Conservation (phyloP, 35 echinoderm and acorn worm species). For the Chiridota heheva region DNA sequence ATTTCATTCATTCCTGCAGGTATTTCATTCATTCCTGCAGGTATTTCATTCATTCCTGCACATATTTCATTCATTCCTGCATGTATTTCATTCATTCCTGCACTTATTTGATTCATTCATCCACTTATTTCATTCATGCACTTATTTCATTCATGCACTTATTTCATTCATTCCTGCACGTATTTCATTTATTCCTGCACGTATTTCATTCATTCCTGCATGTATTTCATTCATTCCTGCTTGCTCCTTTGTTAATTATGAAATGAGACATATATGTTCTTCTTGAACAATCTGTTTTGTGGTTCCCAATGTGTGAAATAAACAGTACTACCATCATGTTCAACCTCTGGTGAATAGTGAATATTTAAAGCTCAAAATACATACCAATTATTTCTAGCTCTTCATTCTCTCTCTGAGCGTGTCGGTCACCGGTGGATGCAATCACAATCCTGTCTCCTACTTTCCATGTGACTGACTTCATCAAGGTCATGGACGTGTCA, state of each 20-base stretch:
- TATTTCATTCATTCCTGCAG: too few relatives aligned
- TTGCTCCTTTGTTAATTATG: not conserved
- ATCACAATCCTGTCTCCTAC: constrained; percentile 63
- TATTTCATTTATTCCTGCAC: too few relatives aligned
- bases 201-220: not conserved
- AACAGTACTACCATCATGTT: not conserved
- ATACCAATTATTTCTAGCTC: constrained; percentile 52
- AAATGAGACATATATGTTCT: not conserved
- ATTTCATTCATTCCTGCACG: too few relatives aligned
- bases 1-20: too few relatives aligned
- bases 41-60: too few relatives aligned
- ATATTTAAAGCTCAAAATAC: not conserved
- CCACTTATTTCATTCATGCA: too few relatives aligned
- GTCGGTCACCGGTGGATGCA: constrained; percentile 62
- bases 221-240: not conserved
- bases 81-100: too few relatives aligned
- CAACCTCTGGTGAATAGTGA: not conserved
- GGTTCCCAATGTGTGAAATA: not conserved
- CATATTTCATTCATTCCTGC: too few relatives aligned
- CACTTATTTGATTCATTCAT: too few relatives aligned
- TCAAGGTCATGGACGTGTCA: constrained; percentile 13
- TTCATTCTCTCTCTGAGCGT: constrained; percentile 48
- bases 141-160: too few relatives aligned
- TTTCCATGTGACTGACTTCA: constrained; percentile 63
- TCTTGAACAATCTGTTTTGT: not conserved